These are phyloP conservation scores for Micropoecilia bifurca DNA, from an alignment of 2,797 vertebrate species.

Conservation along the genomic window DNA sequence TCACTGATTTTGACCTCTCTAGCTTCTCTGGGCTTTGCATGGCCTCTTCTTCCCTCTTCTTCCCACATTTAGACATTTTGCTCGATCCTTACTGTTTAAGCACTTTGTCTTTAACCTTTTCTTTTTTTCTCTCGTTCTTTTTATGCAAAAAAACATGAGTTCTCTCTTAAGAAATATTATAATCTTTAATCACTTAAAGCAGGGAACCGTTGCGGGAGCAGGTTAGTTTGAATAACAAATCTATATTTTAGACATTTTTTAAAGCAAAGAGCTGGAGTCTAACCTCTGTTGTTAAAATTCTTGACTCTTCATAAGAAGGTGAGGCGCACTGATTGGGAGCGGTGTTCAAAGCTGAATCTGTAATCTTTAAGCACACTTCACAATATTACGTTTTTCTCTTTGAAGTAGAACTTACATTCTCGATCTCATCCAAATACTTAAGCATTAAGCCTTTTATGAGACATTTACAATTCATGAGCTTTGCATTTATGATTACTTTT, in stretches of 20 bases:
- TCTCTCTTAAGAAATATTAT: not conserved
- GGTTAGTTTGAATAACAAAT: slow-evolving; percentile 4
- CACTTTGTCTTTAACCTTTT: not conserved
- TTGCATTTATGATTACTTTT: slow-evolving; percentile 9
- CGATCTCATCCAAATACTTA: slow-evolving; percentile 10
- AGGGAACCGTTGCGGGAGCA: slow-evolving; percentile 7
- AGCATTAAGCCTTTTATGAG: slow-evolving; percentile 12
- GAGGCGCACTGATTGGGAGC: slow-evolving; percentile 10
- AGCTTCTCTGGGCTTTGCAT: not conserved
- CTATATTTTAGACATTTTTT: slow-evolving; percentile 31
- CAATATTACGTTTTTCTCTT: slow-evolving; percentile 9
- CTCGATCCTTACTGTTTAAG: not conserved
- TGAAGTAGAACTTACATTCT: slow-evolving; percentile 11
- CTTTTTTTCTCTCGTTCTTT: not conserved
- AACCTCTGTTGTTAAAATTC: slow-evolving; percentile 13
- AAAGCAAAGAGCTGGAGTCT: slow-evolving; percentile 16
- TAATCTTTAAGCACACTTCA: slow-evolving; percentile 24
- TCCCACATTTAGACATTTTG: not conserved
- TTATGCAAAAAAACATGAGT: not conserved
- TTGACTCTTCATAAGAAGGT: slow-evolving; percentile 16
- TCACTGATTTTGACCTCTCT: not conserved
- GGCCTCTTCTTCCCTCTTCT: not conserved
- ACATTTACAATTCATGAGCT: slow-evolving; percentile 24
- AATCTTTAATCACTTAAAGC: slow-evolving; percentile 9
- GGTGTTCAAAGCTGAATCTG: slow-evolving; percentile 14